Evolutionary conservation across 2,888 invertebrate genomes (phyloP).

Genomic region (Lapara coniferarum): DNA sequence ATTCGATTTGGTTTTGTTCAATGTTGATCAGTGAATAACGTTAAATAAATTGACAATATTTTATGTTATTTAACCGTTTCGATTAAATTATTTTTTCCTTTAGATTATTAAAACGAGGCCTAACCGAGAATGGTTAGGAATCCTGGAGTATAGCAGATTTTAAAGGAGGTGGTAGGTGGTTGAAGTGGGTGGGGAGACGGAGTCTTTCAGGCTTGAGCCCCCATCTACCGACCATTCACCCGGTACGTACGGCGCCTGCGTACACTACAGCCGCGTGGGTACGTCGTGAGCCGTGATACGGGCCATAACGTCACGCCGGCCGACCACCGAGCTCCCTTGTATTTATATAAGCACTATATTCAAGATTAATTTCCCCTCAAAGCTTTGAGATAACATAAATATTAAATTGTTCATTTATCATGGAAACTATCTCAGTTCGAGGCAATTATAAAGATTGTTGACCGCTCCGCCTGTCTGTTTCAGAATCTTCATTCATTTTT

Average conservation of each 20-base stretch:
- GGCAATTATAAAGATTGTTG: slow-evolving; percentile 2
- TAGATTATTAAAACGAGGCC: slow-evolving; percentile 62
- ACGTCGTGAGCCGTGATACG: slow-evolving; percentile 77
- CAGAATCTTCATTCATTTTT: neutral
- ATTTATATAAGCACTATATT: slow-evolving; percentile 1
- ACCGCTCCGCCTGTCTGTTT: neutral
- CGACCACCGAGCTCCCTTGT: neutral
- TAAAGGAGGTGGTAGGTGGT: slow-evolving; percentile 48
- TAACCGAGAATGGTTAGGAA: slow-evolving; percentile 62
- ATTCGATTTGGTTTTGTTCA: slow-evolving; percentile 27
- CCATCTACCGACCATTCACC: slow-evolving; percentile 35
- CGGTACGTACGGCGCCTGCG: slow-evolving; percentile 65
- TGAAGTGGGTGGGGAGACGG: slow-evolving; percentile 46
- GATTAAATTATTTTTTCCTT: slow-evolving; percentile 15
- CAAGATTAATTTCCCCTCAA: neutral
- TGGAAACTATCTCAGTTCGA: neutral
- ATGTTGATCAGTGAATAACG: neutral
- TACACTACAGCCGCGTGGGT: slow-evolving; percentile 71
- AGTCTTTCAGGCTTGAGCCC: slow-evolving; percentile 31
- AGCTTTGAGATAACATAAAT: neutral
- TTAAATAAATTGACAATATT: neutral
- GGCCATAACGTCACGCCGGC: slow-evolving; percentile 37
- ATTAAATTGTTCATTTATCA: slow-evolving; percentile 5
- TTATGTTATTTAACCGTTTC: too few relatives aligned
- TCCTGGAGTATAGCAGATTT: slow-evolving; percentile 72